Percentiles rank a stretch among this genome's conserved stretches.
Conservation (phyloP, 1,140 invertebrate species). For the Pachyrhynchus sulphureomaculatus region DNA sequence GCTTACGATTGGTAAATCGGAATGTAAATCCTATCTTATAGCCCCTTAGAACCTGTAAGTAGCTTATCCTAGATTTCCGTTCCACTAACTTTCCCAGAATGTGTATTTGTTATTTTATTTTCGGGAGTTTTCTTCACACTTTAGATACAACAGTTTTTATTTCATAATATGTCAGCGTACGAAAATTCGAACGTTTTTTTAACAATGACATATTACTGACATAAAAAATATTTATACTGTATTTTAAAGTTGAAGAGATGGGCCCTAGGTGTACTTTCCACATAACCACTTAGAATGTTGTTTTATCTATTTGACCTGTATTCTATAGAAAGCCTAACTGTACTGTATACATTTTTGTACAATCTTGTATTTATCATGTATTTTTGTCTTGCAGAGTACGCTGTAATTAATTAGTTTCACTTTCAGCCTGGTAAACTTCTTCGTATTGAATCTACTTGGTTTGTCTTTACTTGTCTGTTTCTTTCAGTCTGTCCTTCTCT, state of each 20-base stretch:
- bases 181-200: no score
- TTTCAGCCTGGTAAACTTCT: conserved; percentile 40
- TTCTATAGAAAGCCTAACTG: conserved; percentile 42
- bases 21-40: background rate
- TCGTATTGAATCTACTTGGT: conserved; percentile 34
- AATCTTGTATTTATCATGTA: conserved; percentile 24
- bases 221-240: no score
- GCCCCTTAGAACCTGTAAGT: background rate
- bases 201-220: no score
- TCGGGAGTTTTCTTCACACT: conserved; percentile 14
- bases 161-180: no score
- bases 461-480: conserved; percentile 50
- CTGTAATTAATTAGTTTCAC: conserved; percentile 40
- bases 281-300: conserved; percentile 37
- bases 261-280: conserved; percentile 38
- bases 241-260: conserved; percentile 15
- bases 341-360: conserved; percentile 49
- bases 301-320: conserved; percentile 17
- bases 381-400: conserved; percentile 34
- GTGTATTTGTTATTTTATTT: conserved; percentile 11
- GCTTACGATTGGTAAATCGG: background rate
- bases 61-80: conserved; percentile 1
- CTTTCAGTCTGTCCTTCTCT: conserved; percentile 48
- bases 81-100: conserved; percentile 1
- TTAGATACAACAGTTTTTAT: background rate